phyloP scores from a whole-genome alignment of 1,140 invertebrate genomes.

The Drosophila pectinifera region DNA sequence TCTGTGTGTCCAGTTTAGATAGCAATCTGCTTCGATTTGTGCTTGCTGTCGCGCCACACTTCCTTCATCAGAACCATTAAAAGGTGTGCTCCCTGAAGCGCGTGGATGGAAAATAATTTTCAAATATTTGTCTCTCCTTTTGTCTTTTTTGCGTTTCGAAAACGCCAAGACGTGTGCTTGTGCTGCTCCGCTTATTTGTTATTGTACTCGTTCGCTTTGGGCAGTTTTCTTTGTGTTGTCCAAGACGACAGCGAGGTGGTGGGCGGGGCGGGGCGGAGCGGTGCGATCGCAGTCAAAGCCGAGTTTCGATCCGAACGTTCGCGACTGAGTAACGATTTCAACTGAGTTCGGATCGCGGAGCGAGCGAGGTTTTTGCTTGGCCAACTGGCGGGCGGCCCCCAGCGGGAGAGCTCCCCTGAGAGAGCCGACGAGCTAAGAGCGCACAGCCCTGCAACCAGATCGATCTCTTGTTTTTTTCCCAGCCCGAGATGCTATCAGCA shows the following conservation, averaged over 20 bases:
- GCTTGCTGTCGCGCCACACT: constrained; percentile 16
- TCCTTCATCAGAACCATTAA: constrained; percentile 22
- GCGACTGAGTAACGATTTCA: constrained; percentile 65
- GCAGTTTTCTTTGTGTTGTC: constrained; percentile 72
- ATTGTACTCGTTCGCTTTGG: constrained; percentile 46
- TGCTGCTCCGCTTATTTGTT: constrained; percentile 48
- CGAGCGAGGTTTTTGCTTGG: constrained; percentile 58
- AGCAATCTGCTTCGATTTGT: constrained; percentile 14
- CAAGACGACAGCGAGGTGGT: constrained; percentile 8
- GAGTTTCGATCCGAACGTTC: constrained; percentile 55
- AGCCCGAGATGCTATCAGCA: constrained; percentile 45
- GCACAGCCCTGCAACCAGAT: constrained; percentile 63
- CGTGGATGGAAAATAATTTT: constrained; percentile 39
- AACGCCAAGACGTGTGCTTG: constrained; percentile 67
- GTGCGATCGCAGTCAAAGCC: constrained; percentile 51
- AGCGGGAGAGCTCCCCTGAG: constrained; percentile 5
- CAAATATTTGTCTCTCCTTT: constrained; percentile 27
- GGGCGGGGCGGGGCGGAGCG: background rate
- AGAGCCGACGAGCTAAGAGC: constrained; percentile 11
- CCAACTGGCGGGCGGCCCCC: constrained; percentile 12
- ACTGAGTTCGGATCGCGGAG: constrained; percentile 54
- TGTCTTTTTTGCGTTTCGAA: constrained; percentile 53
- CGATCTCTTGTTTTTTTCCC: constrained; percentile 44
- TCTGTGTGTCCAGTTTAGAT: constrained; percentile 1
- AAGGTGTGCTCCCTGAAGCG: constrained; percentile 20